Percentiles rank a stretch among this genome's conserved stretches.
Evolutionary conservation across 2,888 invertebrate genomes (phyloP).

Genomic region (Amphipoea lucens): DNA sequence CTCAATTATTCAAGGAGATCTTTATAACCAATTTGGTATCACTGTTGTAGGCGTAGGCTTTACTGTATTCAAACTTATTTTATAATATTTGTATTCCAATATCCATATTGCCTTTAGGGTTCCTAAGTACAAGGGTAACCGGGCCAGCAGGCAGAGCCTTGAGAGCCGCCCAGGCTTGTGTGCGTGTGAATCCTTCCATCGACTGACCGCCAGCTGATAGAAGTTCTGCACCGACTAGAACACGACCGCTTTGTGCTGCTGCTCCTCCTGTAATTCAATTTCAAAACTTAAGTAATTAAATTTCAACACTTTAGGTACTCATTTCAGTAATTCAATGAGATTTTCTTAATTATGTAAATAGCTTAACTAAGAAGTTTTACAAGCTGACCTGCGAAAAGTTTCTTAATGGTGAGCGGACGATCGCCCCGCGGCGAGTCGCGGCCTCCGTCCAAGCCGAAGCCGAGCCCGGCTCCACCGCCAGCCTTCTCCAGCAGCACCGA

Average conservation of each 20-base stretch:
- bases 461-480: conserved; percentile 95
- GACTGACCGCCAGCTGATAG: conserved; percentile 95
- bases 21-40: conserved; percentile 52
- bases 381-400: conserved; percentile 96
- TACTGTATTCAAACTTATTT: conserved; percentile 48
- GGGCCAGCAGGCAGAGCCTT: conserved; percentile 97
- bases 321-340: neutral
- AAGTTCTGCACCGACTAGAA: conserved; percentile 96
- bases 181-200: conserved; percentile 96
- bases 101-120: conserved; percentile 75
- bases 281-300: conserved; percentile 40
- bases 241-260: conserved; percentile 95
- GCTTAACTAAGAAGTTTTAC: conserved; percentile 15
- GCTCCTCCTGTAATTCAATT: conserved; percentile 93
- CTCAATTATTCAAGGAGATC: conserved; percentile 69
- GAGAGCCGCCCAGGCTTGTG: conserved; percentile 98
- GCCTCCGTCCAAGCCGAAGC: conserved; percentile 98
- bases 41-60: conserved; percentile 38
- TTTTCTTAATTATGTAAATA: neutral
- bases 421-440: conserved; percentile 97
- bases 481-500: conserved; percentile 90
- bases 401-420: conserved; percentile 96
- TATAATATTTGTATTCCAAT: conserved; percentile 46
- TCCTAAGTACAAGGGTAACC: conserved; percentile 91
- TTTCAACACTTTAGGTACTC: neutral